Conservation (phyloP, 2,888 invertebrate species). For the Habrosyne pyritoides region DNA sequence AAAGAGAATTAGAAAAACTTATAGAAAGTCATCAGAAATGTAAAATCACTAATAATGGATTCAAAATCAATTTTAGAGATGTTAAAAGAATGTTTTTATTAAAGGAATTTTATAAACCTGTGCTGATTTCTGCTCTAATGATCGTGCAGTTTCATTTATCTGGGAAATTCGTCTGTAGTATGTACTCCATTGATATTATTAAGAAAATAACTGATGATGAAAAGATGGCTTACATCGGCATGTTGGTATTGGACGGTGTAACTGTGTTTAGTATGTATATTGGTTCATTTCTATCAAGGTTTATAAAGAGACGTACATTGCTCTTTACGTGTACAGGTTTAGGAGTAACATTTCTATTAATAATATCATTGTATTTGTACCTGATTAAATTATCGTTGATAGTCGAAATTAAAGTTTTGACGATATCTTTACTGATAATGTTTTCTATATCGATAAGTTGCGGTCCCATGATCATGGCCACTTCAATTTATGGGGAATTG, state of each 20-base stretch:
- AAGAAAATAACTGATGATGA: conserved; percentile 27
- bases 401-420: not conserved
- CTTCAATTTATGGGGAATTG: conserved; percentile 18
- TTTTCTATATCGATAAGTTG: not conserved
- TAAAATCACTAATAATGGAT: not conserved
- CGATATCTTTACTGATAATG: not conserved
- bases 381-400: conserved; percentile 6
- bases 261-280: conserved; percentile 28
- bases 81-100: not conserved
- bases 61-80: not conserved
- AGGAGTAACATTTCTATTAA: not conserved
- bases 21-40: conserved; percentile 23
- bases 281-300: conserved; percentile 21
- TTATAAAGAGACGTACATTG: conserved; percentile 17
- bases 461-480: conserved; percentile 8
- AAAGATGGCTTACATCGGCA: conserved; percentile 28
- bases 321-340: not conserved
- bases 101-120: conserved; percentile 28
- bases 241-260: conserved; percentile 36
- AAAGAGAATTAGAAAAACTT: conserved; percentile 21
- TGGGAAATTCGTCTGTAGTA: conserved; percentile 29
- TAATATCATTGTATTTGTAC: conserved; percentile 12
- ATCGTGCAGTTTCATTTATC: conserved; percentile 26
- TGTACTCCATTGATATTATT: conserved; percentile 35
- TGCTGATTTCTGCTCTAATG: conserved; percentile 18